Evolutionary conservation across 2,113 vertebrate genomes (phyloP), one percentile per base, ranked within the genome.

Genomic region (Puntigrus tetrazona): DNA sequence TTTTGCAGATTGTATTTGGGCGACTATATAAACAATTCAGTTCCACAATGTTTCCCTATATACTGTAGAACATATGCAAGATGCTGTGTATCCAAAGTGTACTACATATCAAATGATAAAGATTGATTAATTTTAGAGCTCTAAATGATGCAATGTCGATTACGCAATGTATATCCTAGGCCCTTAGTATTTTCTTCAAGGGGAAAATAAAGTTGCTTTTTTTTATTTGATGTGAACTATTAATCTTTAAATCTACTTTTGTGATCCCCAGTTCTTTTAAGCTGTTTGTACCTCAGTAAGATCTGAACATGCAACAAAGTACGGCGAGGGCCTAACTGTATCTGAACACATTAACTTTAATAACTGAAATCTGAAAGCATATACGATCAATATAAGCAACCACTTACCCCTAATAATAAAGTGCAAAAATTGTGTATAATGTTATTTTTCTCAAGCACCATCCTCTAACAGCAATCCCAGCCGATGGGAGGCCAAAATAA

Each of bases 311-410:
- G 31, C 47, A 61, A 50, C n/a, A 70, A 73, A 41, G 41, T 29
- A 45, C 20, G 20, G 80, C 80, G 57, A 34, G 47, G 65, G 43
- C 16, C 25, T 29, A 43, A 34, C 83, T 29, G 14, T 61, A 76
- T 13, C 29, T 11, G 82, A 34, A 77, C 61, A 75, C n/a, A 76
- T 55, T 29, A 82, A 76, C 61, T 81, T 67, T 81, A 75, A 85
- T 82, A 41, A 55, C 36, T 69, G 25, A 41, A 72, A 65, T 81
- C 80, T 65, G 11, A 76, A 61, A 55, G 55, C 61, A 27, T 82
- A 20, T 55, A 45, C 20, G 11, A 76, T 82, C 61, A 18, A 59
- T 82, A 59, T 20, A 9, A n/a, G 55, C 22, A 45, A 73, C 29
- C 2, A n/a, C 72, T 50, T 34, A 31, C 2, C n/a, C n/a, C n/a